Evolutionary conservation across 2,797 vertebrate genomes (phyloP).

Genomic region (Tokudaia muenninki): DNA sequence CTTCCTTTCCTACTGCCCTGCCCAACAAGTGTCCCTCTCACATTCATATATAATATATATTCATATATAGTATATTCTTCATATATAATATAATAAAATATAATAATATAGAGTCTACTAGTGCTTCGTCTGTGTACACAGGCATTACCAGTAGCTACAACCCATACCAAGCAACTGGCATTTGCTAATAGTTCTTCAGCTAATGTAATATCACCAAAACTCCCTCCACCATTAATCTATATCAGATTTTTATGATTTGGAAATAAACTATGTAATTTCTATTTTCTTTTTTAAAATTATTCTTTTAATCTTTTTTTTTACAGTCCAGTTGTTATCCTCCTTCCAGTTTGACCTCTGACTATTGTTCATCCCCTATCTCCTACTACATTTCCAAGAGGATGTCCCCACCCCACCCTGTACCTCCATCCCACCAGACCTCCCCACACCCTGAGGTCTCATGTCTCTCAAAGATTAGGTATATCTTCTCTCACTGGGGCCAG

Average conservation of each 20-base stretch:
- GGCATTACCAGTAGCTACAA: not conserved
- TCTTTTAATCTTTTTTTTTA: too few relatives aligned
- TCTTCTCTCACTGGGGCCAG: too few relatives aligned
- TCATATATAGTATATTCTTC: too few relatives aligned
- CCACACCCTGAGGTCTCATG: too few relatives aligned
- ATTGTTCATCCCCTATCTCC: too few relatives aligned
- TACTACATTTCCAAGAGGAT: too few relatives aligned
- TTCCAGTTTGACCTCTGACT: too few relatives aligned
- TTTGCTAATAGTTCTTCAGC: not conserved
- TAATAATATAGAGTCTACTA: not conserved
- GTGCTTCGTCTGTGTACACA: not conserved
- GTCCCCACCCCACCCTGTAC: too few relatives aligned
- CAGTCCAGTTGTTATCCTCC: too few relatives aligned
- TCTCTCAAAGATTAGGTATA: too few relatives aligned
- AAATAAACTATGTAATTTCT: not conserved
- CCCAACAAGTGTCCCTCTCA: not conserved
- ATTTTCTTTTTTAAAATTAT: not conserved
- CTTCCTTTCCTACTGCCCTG: not conserved
- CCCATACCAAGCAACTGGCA: not conserved
- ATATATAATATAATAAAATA: too few relatives aligned
- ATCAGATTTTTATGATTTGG: slow-evolving; percentile 22
- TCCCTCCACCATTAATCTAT: not conserved
- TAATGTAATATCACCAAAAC: not conserved
- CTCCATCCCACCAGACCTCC: too few relatives aligned
- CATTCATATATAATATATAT: not conserved